Evolutionary conservation across 2,113 vertebrate species (phyloP).

Genomic region (Anser brachyrhynchus): DNA sequence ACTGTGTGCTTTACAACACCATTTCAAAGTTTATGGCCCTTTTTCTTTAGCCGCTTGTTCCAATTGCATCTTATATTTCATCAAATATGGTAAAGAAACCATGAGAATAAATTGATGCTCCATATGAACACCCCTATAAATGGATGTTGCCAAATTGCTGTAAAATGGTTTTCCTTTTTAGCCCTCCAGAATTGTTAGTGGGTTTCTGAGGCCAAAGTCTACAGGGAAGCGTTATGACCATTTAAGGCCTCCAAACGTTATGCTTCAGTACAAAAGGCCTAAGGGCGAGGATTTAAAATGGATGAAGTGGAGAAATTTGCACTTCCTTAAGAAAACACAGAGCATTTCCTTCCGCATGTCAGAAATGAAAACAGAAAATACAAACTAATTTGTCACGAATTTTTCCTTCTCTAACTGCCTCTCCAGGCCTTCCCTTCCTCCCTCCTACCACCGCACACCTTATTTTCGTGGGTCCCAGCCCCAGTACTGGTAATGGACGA

Average conservation of each 20-base stretch:
- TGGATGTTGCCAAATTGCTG: constrained; percentile 76
- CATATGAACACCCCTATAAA: constrained; percentile 72
- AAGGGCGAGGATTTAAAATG: constrained; percentile 85
- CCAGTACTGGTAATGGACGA: constrained; percentile 67
- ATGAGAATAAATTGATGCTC: constrained; percentile 81
- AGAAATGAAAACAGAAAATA: constrained; percentile 84
- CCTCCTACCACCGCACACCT: constrained; percentile 40
- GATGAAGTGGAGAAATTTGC: constrained; percentile 95
- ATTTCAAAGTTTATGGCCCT: constrained; percentile 75
- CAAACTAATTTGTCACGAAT: constrained; percentile 88
- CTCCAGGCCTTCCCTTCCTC: constrained; percentile 57
- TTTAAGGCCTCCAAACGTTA: constrained; percentile 88
- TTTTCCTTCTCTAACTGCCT: constrained; percentile 84
- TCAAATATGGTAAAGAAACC: constrained; percentile 83
- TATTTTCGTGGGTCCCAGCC: constrained; percentile 70
- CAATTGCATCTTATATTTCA: constrained; percentile 78
- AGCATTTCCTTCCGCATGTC: constrained; percentile 91
- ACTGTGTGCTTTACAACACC: constrained; percentile 67
- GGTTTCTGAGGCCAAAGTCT: constrained; percentile 82
- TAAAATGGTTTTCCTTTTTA: constrained; percentile 85
- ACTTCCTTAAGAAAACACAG: constrained; percentile 94
- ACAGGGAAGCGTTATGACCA: constrained; percentile 83
- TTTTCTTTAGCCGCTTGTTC: constrained; percentile 72
- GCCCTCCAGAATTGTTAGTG: constrained; percentile 77
- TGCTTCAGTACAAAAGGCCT: constrained; percentile 86